Base-by-base conservation (phyloP, 2,888 invertebrate genomes). In the Halocaridina rubra region DNA sequence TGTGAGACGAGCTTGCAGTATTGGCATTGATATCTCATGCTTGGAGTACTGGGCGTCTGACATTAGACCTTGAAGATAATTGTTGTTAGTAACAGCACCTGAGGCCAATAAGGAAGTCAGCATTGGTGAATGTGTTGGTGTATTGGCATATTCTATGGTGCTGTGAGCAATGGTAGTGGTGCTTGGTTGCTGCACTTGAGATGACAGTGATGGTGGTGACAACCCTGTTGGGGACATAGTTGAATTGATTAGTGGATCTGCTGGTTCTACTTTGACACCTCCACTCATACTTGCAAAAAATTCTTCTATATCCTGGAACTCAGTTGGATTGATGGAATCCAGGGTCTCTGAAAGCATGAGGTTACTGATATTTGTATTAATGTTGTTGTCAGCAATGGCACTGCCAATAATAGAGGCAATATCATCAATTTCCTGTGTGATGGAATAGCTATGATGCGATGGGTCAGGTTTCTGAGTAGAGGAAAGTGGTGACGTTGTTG, bases 281-380 rank as follows among this genome's bases (percentile, higher is more conserved):
- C 82, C 84, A n/a, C 87, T 88, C 84, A 88, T 88, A 8, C 94
- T 94, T 86, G 95, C 95, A 89, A 97, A 96, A 95, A 95, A 96
- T 82, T 95, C 95, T 88, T 96, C 96, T 78, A 96, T 92, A 90
- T 96, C 96, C 86, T 95, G 92, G 0, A 95, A 95, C 10, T 89
- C 89, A 74, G 90, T 72, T 57, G 81, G 69, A 57, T 82, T 88
- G 76, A 87, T 78, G 7, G 64, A 85, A 53, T 86, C 87, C 10
- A 86, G 79, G n/a, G 74, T 86, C 89, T 93, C 94, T n/a, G 95
- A 94, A 53, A 96, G 96, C 0, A 82, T 81, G 67, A 86, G 81
- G 72, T 30, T 81, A 57, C 79, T 81, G 64, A 86, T 86, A 39
- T 69, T 81, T 16, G 81, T 81, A 46, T 78, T 86, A 53, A 86